phyloP scores from a whole-genome alignment of 1,140 invertebrate genomes.

The Cherax destructor region DNA sequence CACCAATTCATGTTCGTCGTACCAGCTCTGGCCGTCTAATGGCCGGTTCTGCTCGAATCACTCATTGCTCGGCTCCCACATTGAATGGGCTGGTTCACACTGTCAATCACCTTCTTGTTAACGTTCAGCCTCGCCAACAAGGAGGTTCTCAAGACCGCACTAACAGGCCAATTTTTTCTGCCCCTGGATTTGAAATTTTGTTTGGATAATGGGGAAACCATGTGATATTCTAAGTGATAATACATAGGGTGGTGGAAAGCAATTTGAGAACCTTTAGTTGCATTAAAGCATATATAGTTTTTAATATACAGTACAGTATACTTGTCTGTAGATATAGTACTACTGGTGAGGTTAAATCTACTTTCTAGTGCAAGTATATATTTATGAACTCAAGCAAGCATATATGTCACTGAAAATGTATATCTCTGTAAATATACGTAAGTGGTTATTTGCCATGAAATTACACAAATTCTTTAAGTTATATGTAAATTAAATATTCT shows the following conservation, averaged over 20 bases:
- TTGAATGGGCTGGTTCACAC: conserved; percentile 81
- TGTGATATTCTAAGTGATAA: neutral
- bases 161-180: conserved; percentile 17
- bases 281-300: neutral
- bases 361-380: neutral
- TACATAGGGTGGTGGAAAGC: neutral
- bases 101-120: conserved; percentile 75
- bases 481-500: neutral
- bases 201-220: conserved; percentile 22
- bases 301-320: neutral
- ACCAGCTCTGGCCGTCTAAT: conserved; percentile 77
- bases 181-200: conserved; percentile 29
- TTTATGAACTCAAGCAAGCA: too few species aligned
- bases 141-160: neutral
- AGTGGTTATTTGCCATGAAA: neutral
- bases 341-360: neutral
- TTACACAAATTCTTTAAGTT: neutral
- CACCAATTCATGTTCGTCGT: conserved; percentile 76
- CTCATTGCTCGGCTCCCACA: conserved; percentile 79
- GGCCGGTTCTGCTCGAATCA: conserved; percentile 78
- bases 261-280: neutral
- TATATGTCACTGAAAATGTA: too few species aligned
- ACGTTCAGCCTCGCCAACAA: conserved; percentile 14
- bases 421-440: neutral
- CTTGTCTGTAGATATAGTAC: neutral